Conservation (phyloP, 2,113 vertebrate genomes). For the Leptocoma aspasia region DNA sequence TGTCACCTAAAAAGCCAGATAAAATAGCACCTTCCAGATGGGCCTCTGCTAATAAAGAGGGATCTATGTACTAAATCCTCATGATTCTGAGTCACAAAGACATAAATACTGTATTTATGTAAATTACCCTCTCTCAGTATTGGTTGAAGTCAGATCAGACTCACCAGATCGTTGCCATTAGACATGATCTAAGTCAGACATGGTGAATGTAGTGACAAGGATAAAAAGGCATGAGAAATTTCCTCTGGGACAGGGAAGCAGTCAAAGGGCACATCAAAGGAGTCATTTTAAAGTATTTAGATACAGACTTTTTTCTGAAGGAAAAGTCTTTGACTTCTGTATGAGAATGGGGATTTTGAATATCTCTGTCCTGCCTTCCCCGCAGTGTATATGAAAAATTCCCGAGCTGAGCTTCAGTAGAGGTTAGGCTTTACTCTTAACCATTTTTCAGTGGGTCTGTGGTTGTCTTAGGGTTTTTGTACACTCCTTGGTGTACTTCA, state of each 20-base stretch:
- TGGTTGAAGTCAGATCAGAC: background rate
- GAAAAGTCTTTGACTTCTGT: background rate
- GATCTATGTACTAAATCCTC: accelerated
- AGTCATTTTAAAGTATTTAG: background rate
- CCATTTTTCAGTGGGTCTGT: background rate
- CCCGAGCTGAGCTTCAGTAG: background rate
- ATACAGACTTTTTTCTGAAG: background rate
- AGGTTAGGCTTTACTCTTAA: background rate
- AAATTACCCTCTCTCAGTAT: background rate
- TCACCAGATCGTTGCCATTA: background rate
- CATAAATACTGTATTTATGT: background rate
- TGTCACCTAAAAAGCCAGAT: background rate
- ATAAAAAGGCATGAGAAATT: background rate
- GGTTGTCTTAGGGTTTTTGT: background rate
- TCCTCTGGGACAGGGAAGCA: background rate
- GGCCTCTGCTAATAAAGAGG: background rate
- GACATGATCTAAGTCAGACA: background rate
- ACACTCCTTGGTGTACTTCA: background rate
- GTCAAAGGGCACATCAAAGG: background rate
- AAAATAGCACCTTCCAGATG: background rate
- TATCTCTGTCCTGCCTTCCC: background rate
- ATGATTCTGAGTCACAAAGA: background rate
- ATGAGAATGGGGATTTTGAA: background rate
- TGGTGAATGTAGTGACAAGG: background rate
- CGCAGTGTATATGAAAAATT: background rate